Conservation (phyloP, 92 coral and sea anemone species). For the Isaurus tuberculatus region DNA sequence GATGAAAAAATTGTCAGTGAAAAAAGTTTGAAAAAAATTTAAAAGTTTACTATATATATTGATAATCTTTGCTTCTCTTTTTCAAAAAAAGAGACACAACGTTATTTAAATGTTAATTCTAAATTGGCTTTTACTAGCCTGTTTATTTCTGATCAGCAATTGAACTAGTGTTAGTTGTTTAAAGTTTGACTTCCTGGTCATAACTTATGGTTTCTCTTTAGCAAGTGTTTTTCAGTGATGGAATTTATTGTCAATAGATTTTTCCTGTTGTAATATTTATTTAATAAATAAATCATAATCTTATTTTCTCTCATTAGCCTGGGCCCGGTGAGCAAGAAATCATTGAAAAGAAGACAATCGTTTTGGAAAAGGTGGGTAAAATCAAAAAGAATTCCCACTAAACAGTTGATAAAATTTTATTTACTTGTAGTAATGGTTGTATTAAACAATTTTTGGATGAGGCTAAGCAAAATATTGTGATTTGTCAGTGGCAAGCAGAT, state of each 20-base stretch:
- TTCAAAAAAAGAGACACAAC: no score
- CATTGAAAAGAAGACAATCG: conserved; percentile 88
- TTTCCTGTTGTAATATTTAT: neutral
- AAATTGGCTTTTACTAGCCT: no score
- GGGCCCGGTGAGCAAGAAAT: conserved; percentile 72
- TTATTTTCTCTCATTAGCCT: conserved; percentile 10
- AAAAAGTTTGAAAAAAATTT: no score
- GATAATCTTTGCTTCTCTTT: no score
- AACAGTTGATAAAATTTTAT: neutral
- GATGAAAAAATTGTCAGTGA: no score
- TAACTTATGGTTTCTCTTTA: neutral
- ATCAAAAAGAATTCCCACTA: neutral
- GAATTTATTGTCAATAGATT: neutral
- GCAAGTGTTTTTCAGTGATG: neutral
- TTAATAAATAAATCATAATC: no score
- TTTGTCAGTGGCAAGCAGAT: no score
- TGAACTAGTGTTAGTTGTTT: neutral
- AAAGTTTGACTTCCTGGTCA: neutral
- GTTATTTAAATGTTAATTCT: neutral
- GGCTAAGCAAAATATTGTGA: no score
- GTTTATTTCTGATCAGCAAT: no score
- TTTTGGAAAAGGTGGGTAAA: conserved; percentile 84
- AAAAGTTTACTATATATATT: no score
- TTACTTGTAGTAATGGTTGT: no score
- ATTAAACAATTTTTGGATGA: no score